Base-by-base conservation (phyloP, 1,140 invertebrate genomes). In the Ceratosolen fusciceps region DNA sequence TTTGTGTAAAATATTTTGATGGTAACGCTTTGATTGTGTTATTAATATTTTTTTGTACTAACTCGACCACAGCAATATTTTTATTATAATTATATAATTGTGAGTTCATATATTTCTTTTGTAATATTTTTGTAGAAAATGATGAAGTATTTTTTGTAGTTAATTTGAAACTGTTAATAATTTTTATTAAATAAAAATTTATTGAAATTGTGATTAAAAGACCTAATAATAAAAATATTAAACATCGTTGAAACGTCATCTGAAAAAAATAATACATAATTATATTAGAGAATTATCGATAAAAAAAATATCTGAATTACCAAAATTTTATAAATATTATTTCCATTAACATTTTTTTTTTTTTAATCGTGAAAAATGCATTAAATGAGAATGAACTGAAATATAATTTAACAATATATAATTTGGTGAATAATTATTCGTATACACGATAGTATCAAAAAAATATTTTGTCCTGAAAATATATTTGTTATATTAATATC, bases 171-270 rank as follows among this genome's bases (percentile, higher is more conserved):
- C 37, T 54, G 0, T 76, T 8, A 3, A 67, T 52, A 29, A 73
- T 88, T 87, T 19, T 47, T 0, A 82, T 75, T 74, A 82, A 86
- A 71, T 86, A 86, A 26, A 86, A 74, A 79, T 89, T 89, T 10
- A 87, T 84, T 0, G 90, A 81, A 10, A 90, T 85, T 31, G 90
- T 82, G 78, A 90, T 84, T 62, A 91, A 83, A 78, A 91, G 86
- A 37, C 85, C 85, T 78, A 86, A 83, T 47, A 90, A 80, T 56
- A 85, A 87, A 10, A 89, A 71, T n/a, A 90, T 72, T 70, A 86
- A 79, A 65, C 85, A 90, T 71, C 85, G 87, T 74, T 86, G 86
- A 81, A 86, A 84, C 85, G 90, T 88, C 87, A 90, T 90, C 89
- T 90, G 82, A 21, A 83, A 88, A 56, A 26, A 10, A n/a, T n/a